Percentiles rank a stretch among this genome's conserved stretches.
Conservation (phyloP, 2,797 vertebrate genomes). For the Triplophysa bombifrons region DNA sequence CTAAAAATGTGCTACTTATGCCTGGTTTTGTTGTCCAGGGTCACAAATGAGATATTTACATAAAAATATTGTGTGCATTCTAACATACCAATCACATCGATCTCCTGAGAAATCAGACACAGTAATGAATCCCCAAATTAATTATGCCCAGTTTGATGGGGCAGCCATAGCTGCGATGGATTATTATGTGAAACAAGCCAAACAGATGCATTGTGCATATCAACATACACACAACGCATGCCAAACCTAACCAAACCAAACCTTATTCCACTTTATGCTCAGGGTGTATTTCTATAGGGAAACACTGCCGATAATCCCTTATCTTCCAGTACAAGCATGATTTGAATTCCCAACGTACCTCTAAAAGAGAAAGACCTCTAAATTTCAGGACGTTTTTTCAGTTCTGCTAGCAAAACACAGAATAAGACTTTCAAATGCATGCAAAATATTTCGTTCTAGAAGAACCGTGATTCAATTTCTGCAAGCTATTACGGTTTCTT, state of each 20-base stretch:
- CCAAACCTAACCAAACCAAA: background rate
- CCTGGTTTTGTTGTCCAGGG: no score
- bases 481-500: background rate
- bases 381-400: background rate
- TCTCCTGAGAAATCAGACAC: slow-evolving; percentile 55
- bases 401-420: background rate
- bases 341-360: no score
- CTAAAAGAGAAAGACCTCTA: background rate
- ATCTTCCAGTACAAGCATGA: background rate
- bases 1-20: no score
- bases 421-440: background rate
- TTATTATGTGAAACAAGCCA: slow-evolving; percentile 45
- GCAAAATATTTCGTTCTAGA: background rate
- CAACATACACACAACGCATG: slow-evolving; percentile 9
- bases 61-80: slow-evolving; percentile 40
- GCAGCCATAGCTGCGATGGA: slow-evolving; percentile 42
- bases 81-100: slow-evolving; percentile 36
- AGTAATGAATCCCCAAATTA: slow-evolving; percentile 49
- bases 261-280: background rate
- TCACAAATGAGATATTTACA: slow-evolving; percentile 21
- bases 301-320: background rate
- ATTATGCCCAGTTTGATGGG: slow-evolving; percentile 50
- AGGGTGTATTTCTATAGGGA: background rate
- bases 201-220: slow-evolving; percentile 29
- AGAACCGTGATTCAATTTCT: background rate